These are phyloP conservation scores for Aporophyla lueneburgensis DNA, from an alignment of 2,888 invertebrate species.

Conservation along the genomic window DNA sequence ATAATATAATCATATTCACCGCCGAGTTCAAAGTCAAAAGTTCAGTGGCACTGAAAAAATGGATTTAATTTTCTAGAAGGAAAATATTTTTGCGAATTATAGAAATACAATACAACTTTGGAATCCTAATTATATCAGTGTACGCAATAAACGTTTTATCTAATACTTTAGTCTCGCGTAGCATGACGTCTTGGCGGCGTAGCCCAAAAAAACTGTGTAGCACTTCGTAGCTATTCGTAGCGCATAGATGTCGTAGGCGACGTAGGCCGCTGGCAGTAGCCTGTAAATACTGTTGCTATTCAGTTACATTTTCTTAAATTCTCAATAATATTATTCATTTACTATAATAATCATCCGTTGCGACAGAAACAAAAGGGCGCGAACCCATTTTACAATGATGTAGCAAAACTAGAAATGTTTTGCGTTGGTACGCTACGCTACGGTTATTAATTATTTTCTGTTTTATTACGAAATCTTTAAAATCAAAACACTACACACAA, in stretches of 20 bases:
- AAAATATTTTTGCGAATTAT: not conserved
- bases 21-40: constrained; percentile 9
- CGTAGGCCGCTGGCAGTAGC: constrained; percentile 3
- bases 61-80: not conserved
- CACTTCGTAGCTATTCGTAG: constrained; percentile 51
- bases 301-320: not conserved
- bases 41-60: not conserved
- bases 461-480: not conserved
- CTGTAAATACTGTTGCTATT: not conserved
- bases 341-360: not conserved
- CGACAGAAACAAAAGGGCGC: not conserved
- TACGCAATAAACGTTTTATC: not conserved
- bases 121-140: not conserved
- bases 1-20: not conserved
- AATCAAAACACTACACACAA: too few species aligned
- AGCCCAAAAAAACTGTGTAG: constrained; percentile 40
- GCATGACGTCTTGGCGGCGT: constrained; percentile 22
- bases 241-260: constrained; percentile 28
- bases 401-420: constrained; percentile 24
- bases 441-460: not conserved
- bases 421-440: not conserved
- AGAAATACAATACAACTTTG: not conserved
- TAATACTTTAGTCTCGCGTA: constrained; percentile 10
- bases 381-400: not conserved
- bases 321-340: not conserved